phyloP scores from a whole-genome alignment of 2,113 vertebrate genomes.

The Dicaeum eximium region DNA sequence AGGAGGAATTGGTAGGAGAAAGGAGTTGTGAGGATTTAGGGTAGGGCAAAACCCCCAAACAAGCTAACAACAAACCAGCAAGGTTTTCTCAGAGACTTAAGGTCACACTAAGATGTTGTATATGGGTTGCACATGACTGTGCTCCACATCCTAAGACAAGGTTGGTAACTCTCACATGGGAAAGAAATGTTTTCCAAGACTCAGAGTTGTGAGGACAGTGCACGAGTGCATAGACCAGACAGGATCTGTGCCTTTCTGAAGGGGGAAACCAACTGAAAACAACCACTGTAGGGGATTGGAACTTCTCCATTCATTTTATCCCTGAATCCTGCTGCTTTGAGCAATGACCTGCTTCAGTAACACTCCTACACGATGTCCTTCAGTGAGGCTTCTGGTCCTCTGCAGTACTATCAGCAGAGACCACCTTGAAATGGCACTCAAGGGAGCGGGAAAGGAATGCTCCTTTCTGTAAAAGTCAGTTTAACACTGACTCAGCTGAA shows the following conservation, averaged over 20 bases:
- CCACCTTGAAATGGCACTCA: not conserved
- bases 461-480: not conserved
- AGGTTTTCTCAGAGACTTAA: not conserved
- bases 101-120: not conserved
- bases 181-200: not conserved
- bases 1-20: not conserved
- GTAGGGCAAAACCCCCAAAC: not conserved
- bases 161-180: not conserved
- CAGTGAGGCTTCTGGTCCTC: not conserved
- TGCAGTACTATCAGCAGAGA: not conserved
- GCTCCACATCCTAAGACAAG: not conserved
- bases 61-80: not conserved
- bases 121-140: not conserved
- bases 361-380: not conserved
- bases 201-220: not conserved
- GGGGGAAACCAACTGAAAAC: not conserved
- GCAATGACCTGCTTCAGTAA: not conserved
- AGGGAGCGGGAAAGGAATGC: not conserved
- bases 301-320: not conserved
- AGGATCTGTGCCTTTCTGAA: not conserved
- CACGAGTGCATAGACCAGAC: not conserved
- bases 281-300: not conserved
- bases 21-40: not conserved
- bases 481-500: not conserved
- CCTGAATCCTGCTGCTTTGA: not conserved